phyloP scores from a whole-genome alignment of 2,797 vertebrate species.

The Lateolabrax maculatus region DNA sequence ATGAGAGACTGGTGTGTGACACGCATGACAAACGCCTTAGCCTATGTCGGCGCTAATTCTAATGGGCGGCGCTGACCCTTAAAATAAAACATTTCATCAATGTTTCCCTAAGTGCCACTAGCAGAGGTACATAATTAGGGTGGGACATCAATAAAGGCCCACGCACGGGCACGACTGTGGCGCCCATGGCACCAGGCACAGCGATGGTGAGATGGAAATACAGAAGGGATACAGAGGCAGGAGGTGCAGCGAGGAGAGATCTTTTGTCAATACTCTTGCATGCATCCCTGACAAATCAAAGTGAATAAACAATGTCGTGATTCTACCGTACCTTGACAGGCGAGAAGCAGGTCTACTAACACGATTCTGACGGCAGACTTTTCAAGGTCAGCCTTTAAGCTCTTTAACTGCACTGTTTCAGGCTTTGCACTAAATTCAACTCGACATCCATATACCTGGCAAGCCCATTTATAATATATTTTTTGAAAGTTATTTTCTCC shows the following conservation, averaged over 20 bases:
- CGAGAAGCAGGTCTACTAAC: constrained; percentile 82
- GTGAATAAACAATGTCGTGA: constrained; percentile 89
- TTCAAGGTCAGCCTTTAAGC: constrained; percentile 89
- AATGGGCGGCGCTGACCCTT: constrained; percentile 85
- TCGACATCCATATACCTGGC: constrained; percentile 82
- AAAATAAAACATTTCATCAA: constrained; percentile 80
- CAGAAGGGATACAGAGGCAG: constrained; percentile 56
- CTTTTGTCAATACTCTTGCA: constrained; percentile 88
- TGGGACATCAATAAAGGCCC: constrained; percentile 71
- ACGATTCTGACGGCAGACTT: constrained; percentile 84
- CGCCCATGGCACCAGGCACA: constrained; percentile 47
- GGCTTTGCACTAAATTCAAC: constrained; percentile 79
- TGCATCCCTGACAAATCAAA: constrained; percentile 89
- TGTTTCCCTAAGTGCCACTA: constrained; percentile 80
- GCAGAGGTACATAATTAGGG: constrained; percentile 82
- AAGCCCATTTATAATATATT: constrained; percentile 78
- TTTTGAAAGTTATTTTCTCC: constrained; percentile 80
- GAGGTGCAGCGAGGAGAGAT: constrained; percentile 72
- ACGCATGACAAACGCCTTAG: constrained; percentile 79
- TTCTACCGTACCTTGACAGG: constrained; percentile 83
- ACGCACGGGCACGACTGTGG: constrained; percentile 47
- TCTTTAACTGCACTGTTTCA: constrained; percentile 83
- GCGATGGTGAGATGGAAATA: constrained; percentile 41
- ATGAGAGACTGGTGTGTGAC: constrained; percentile 71
- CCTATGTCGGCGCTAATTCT: constrained; percentile 78